Base-by-base conservation (phyloP, 1,140 invertebrate species). In the Temnothorax nylanderi region DNA sequence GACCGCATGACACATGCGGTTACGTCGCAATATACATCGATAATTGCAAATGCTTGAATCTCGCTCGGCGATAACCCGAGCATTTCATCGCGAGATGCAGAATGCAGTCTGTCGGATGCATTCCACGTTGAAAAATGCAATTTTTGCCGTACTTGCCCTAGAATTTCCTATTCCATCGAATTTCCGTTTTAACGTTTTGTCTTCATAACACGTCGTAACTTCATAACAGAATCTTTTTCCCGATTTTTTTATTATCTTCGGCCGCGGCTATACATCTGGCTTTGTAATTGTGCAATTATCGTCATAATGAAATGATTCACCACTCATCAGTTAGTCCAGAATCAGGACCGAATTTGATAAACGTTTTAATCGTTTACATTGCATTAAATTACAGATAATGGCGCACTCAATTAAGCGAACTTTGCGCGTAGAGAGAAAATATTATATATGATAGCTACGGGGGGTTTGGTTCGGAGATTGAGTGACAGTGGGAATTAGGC, bases 291-390 rank as follows among this genome's bases (percentile, higher is more conserved):
- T 41, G 67, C 76, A 89, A 90, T 90, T 90, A 89, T 87, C 85
- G 72, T 51, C 49, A 56, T 77, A 80, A 90, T 84, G 78, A 89
- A 89, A 84, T 87, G 89, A 90, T 76, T 89, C 65, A 64, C 75
- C 78, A 89, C 72, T 87, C 89, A 82, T 88, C 87, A 87, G 75
- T 90, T 90, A 76, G 86, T 62, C 75, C 74, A 88, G 87, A 87
- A 90, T 90, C 89, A 88, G 90, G 86, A 88, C 86, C 89, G 75
- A 87, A 78, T 76, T 90, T 87, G 88, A 90, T 90, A 89, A 90
- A 90, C 87, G 75, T 87, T 90, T 90, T 87, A 89, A 89, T 89
- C 89, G 89, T 90, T 86, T 89, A 89, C 88, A 89, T 89, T 89
- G 88, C 86, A 90, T 90, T 90, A 90, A 90, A 90, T 90, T 90